A percentile compares a stretch with the other conserved stretches of the same genome.
These are phyloP conservation scores for Reticulitermes speratus DNA, from an alignment of 1,140 invertebrate genomes.

Conservation along the genomic window DNA sequence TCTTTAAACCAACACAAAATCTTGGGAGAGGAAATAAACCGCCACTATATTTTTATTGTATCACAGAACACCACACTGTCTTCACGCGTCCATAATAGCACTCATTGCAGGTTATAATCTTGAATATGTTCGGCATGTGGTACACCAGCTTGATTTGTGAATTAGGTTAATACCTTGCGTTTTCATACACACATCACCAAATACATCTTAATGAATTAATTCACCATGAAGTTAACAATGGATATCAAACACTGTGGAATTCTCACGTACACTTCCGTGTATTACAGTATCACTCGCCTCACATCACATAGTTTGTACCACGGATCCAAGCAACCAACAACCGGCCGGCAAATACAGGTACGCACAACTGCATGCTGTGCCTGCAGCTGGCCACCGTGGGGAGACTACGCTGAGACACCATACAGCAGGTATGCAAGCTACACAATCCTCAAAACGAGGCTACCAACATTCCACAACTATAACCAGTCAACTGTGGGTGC, in stretches of 20 bases:
- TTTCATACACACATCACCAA: not conserved
- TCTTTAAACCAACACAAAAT: not conserved
- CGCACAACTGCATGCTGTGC: not conserved
- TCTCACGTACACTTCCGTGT: not conserved
- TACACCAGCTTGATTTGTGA: not conserved
- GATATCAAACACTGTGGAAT: not conserved
- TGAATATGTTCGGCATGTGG: not conserved
- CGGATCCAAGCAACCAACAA: not conserved
- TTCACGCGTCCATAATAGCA: not conserved
- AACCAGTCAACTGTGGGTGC: not conserved
- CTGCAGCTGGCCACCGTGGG: not conserved
- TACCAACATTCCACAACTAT: not conserved
- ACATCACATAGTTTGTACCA: not conserved
- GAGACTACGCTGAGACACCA: too few species aligned
- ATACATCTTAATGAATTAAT: not conserved
- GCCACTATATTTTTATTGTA: not conserved
- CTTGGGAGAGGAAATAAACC: not conserved
- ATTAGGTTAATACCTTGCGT: not conserved
- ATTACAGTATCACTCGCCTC: not conserved
- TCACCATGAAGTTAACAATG: not conserved
- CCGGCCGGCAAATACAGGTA: not conserved
- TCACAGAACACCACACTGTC: constrained; percentile 4
- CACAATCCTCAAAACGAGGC: not conserved
- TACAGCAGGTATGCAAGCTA: not conserved
- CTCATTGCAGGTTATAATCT: not conserved